These are phyloP conservation scores for Unio pictorum DNA, from an alignment of 2,888 invertebrate species.

Conservation along the genomic window DNA sequence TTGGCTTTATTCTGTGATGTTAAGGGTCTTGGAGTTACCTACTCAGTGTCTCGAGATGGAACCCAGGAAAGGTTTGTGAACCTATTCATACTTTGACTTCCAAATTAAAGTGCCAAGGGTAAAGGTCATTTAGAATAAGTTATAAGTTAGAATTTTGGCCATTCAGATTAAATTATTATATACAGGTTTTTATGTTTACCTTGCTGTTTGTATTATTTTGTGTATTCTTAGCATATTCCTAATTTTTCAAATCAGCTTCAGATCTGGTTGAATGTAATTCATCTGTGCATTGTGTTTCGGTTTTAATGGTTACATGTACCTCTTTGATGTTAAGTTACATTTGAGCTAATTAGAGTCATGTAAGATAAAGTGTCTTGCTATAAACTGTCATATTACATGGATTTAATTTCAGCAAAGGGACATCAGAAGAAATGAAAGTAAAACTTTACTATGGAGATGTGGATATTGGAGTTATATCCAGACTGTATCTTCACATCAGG, in stretches of 20 bases:
- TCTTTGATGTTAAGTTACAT: too few species aligned
- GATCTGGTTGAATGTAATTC: too few species aligned
- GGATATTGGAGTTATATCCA: slow-evolving; percentile 44
- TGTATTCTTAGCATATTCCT: too few species aligned
- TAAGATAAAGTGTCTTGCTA: background rate
- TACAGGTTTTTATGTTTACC: too few species aligned
- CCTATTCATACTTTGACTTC: background rate
- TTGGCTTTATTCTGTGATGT: slow-evolving; percentile 60
- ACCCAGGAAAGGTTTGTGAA: slow-evolving; percentile 17
- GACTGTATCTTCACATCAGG: slow-evolving; percentile 56
- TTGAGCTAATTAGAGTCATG: too few species aligned
- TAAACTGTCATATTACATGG: slow-evolving; percentile 8
- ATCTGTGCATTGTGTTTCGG: too few species aligned
- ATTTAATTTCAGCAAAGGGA: slow-evolving; percentile 21
- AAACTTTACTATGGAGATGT: slow-evolving; percentile 24
- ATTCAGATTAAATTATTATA: too few species aligned
- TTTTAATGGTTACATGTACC: too few species aligned
- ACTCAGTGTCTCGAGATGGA: slow-evolving; percentile 46
- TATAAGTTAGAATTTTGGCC: too few species aligned
- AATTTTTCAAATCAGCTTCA: too few species aligned
- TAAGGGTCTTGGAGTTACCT: slow-evolving; percentile 61
- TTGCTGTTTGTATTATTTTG: too few species aligned
- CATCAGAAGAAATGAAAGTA: slow-evolving; percentile 52
- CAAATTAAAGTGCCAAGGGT: background rate
- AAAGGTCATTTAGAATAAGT: too few species aligned